Base-by-base conservation (phyloP, 2,113 vertebrate genomes). In the Sardina pilchardus region DNA sequence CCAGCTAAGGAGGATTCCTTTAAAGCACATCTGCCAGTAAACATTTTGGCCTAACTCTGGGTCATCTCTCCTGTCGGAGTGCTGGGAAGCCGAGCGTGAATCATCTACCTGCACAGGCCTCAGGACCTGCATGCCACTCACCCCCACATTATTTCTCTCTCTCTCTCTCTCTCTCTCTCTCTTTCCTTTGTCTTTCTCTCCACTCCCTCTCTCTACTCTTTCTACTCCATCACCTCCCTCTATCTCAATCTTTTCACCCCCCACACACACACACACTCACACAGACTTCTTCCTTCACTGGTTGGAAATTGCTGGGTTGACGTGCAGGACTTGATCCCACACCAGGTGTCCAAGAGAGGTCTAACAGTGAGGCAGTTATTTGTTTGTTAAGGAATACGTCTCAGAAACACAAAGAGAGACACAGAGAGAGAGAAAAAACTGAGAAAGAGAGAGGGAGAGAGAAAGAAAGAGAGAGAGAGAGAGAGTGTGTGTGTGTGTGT, bases 21-120 rank as follows among this genome's bases (percentile, higher is more conserved):
- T 96, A 97, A 97, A 98, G 95, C 96, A 96, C 96, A 97, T 97
- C 96, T 97, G 96, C 96, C 96, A 96, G 96, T 97, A 99, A 99
- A 97, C 97, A 99, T 97, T 97, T 97, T 97, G 97, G 96, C 96
- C 97, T 94, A 96, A 95, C 94, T 96, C 95, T 95, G 96, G 97
- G 96, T 98, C 97, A 97, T 95, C 95, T 95, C 94, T 95, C 94
- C 97, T 96, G 95, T 96, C 95, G 95, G 89, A 88, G 89, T 85
- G 36, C 84, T 94, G 94, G 92, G 94, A 94, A 94, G 92, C 92
- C 93, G 93, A 95, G 96, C 95, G 91, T 96, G 94, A 96, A 96
- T 92, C 63, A 95, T 94, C 95, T 96, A 96, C 95, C 96, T 96
- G 96, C 94, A 94, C 93, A 95, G 94, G 94, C 90, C 96, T 93